phyloP scores from a whole-genome alignment of 2,888 invertebrate genomes.

The Papilio elwesi region DNA sequence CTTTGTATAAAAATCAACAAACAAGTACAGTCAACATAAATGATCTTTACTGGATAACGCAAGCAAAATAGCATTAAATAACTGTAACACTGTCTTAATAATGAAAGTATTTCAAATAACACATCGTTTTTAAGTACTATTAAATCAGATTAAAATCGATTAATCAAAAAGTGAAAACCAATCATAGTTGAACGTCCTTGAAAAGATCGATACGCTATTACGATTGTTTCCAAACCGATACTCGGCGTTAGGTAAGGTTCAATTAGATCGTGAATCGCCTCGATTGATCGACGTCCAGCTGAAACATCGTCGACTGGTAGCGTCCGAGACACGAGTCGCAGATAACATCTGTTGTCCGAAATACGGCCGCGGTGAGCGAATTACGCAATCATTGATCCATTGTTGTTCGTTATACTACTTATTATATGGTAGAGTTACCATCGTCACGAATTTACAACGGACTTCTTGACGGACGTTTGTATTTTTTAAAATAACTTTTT shows the following conservation, averaged over 20 bases:
- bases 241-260: slow-evolving; percentile 37
- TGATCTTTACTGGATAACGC: too few relatives aligned
- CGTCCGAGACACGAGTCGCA: slow-evolving; percentile 55
- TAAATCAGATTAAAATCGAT: slow-evolving; percentile 12
- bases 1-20: too few relatives aligned
- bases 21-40: too few relatives aligned
- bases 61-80: not conserved
- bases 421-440: slow-evolving; percentile 25
- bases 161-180: slow-evolving; percentile 20
- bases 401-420: slow-evolving; percentile 45
- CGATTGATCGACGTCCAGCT: slow-evolving; percentile 50
- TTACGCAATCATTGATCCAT: slow-evolving; percentile 61
- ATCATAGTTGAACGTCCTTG: slow-evolving; percentile 14
- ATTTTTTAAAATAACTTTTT: too few relatives aligned
- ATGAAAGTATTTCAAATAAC: not conserved
- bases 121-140: not conserved
- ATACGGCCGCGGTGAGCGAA: slow-evolving; percentile 51
- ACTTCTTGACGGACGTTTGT: too few relatives aligned
- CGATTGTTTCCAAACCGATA: slow-evolving; percentile 31
- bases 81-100: not conserved
- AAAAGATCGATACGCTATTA: slow-evolving; percentile 21
- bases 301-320: slow-evolving; percentile 54
- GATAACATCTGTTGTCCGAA: slow-evolving; percentile 53
- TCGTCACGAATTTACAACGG: not conserved
- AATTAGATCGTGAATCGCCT: slow-evolving; percentile 51